Conservation (phyloP, 2,797 vertebrate genomes). For the Poecilia wingei region DNA sequence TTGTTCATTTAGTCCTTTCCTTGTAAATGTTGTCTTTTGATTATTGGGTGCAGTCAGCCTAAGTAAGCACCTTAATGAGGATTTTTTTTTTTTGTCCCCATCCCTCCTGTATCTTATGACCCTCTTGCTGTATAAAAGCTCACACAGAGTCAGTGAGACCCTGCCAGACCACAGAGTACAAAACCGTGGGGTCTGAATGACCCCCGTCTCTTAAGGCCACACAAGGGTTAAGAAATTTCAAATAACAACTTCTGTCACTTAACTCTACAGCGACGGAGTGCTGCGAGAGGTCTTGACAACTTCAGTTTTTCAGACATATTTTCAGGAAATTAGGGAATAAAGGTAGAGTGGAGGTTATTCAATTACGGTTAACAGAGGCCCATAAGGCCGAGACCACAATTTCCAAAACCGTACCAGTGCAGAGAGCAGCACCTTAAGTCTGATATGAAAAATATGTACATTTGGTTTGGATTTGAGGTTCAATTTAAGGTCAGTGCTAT, state of each 20-base stretch:
- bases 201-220: no score
- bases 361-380: no score
- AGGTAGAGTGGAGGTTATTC: background rate
- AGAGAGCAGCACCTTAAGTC: background rate
- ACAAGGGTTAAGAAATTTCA: background rate
- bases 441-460: background rate
- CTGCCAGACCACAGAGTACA: no score
- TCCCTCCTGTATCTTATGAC: background rate
- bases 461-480: background rate
- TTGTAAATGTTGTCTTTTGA: background rate
- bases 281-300: background rate
- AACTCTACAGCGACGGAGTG: background rate
- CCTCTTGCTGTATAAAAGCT: no score
- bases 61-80: background rate
- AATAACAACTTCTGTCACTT: background rate
- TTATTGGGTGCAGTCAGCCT: background rate
- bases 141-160: no score
- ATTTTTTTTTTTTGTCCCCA: background rate
- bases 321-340: background rate
- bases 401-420: background rate
- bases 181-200: no score
- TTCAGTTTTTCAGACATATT: background rate
- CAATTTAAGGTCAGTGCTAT: background rate
- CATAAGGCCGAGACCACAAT: background rate
- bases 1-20: background rate